phyloP scores from a whole-genome alignment of 2,797 vertebrate genomes.

The Nasua narica region DNA sequence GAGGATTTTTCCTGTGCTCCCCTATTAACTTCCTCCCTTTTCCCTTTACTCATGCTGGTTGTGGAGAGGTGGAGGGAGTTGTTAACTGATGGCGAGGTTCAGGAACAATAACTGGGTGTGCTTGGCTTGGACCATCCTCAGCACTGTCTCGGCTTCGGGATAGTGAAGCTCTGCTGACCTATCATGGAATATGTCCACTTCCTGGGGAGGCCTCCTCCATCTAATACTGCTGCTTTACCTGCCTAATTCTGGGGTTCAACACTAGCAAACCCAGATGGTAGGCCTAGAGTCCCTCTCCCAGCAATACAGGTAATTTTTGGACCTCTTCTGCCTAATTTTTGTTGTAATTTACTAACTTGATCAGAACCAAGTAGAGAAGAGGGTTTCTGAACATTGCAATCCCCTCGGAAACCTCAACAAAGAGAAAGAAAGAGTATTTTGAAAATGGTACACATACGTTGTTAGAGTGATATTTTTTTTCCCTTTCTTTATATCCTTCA shows the following conservation, averaged over 20 bases:
- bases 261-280: neutral
- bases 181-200: neutral
- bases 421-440: neutral
- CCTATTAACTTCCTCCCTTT: neutral
- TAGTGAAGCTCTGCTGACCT: neutral
- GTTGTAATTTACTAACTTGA: neutral
- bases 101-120: neutral
- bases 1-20: neutral
- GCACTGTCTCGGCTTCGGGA: neutral
- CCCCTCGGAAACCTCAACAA: neutral
- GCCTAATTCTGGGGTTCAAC: neutral
- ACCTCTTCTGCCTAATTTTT: neutral
- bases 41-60: neutral
- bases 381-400: neutral
- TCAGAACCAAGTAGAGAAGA: neutral
- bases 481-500: neutral
- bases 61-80: neutral
- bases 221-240: neutral
- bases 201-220: neutral
- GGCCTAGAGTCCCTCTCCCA: neutral
- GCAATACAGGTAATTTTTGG: neutral
- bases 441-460: neutral
- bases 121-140: neutral
- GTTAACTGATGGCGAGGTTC: neutral
- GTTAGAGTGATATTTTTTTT: neutral